Evolutionary conservation across 2,113 vertebrate species (phyloP), one percentile per base, ranked within the genome.

Genomic region (Gobiocypris rarus): DNA sequence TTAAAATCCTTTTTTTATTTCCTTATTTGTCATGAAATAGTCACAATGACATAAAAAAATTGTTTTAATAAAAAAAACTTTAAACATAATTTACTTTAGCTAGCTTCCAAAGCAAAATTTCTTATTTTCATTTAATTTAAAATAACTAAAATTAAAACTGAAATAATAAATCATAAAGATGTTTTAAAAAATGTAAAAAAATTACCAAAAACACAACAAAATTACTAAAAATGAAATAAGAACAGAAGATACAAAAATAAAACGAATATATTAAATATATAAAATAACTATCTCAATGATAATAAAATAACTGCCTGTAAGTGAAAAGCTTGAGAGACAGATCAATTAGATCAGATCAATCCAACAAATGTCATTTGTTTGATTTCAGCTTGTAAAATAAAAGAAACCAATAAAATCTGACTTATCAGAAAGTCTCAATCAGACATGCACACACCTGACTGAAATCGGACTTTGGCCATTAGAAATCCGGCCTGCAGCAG

Each of bases 401-500:
- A 67, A 67, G 7, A 34, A 28, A 34, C 3, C 6, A 34, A 67
- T 31, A 8, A 5, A 31, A 31, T 65, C 61, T 0, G 3, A 38
- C 17, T 28, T 52, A 1, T 34, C 15, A 1, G 8, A 54, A 75
- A 59, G 24, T 28, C 13, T n/a, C 10, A 24, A 38, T 73, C 31
- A 38, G 17, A 59, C 11, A 45, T 70, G 38, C 38, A 81, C 63
- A 90, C 93, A 99, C 98, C 98, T 93, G 96, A 96, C 87, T 95
- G 94, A 87, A 97, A 99, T 85, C 96, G 95, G 89, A 98, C 96
- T 95, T 96, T 99, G 85, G 97, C 96, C 82, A 95, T 91, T 69
- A 98, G 89, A 85, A 96, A 98, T 58, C 96, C 85, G 13, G 95
- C 97, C 90, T 97, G 95, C 19, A 95, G 91, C 85, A 99, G 95